These are phyloP conservation scores for Mercenaria mercenaria DNA, from an alignment of 1,140 invertebrate species.

Conservation along the genomic window DNA sequence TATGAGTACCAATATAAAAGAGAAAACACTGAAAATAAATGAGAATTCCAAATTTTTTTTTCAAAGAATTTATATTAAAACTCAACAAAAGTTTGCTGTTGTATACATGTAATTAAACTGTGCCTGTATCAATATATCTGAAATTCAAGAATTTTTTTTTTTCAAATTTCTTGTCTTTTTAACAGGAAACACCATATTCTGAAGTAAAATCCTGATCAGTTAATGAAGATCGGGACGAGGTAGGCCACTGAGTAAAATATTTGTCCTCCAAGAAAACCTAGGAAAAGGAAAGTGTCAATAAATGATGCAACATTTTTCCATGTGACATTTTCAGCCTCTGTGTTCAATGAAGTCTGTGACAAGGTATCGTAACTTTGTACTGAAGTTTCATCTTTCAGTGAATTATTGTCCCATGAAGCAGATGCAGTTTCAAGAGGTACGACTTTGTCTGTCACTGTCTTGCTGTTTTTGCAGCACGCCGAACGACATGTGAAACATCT, in stretches of 20 bases:
- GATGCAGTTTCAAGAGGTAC: background rate
- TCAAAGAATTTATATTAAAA: too few species aligned
- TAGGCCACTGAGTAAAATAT: constrained; percentile 44
- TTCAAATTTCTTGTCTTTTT: too few species aligned
- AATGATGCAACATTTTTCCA: constrained; percentile 37
- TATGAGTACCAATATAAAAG: too few species aligned
- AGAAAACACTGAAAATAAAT: too few species aligned
- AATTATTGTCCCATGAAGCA: background rate
- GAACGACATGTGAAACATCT: background rate
- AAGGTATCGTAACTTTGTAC: background rate
- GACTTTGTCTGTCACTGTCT: background rate
- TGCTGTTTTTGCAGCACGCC: background rate
- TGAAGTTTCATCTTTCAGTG: background rate
- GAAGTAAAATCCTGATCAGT: too few species aligned
- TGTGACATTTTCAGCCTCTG: background rate
- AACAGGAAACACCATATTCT: too few species aligned
- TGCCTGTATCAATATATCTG: too few species aligned
- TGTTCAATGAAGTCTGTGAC: background rate
- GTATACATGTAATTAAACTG: too few species aligned
- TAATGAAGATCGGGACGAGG: constrained; percentile 43
- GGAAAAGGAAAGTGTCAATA: constrained; percentile 27
- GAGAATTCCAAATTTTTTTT: too few species aligned
- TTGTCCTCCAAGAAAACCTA: constrained; percentile 44
- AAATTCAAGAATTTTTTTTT: too few species aligned
- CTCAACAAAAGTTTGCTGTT: too few species aligned